Base-by-base conservation (phyloP, 2,797 vertebrate species). In the Megaceryle alcyon region DNA sequence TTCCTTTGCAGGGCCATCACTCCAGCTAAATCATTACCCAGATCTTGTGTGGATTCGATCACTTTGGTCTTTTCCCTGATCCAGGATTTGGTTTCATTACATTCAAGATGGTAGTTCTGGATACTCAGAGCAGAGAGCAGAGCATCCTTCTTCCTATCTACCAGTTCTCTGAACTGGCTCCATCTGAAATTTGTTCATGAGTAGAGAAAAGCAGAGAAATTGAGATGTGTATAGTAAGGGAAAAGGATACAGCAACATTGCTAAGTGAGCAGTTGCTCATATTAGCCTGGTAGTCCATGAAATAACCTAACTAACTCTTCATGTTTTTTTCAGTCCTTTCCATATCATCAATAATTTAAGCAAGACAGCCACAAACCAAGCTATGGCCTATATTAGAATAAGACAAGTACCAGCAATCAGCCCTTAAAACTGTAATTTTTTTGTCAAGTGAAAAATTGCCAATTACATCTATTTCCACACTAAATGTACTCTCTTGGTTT, bases 61-160 rank as follows among this genome's bases (percentile, higher is more conserved):
- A 99, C 99, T 98, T 99, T 99, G 97, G 99, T 99, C 98, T 99
- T 99, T 97, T 99, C 99, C 46, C 99, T 99, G 97, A 99, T 99
- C 99, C 99, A 99, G 57, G 99, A 99, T 96, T 99, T 99, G 96
- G 99, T 99, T 98, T 99, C 99, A 10, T 99, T 99, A 90, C 99
- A 99, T 95, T 99, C 99, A 13, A 99, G 98, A 95, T 99, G 99
- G 97, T 99, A 99, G 98, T 99, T 99, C 98, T 99, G 99, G 87
- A 99, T 99, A 46, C 99, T 99, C 92, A 99, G 97, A 46, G 99
- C 99, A 0, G 99, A 99, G 94, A 98, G 98, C 37, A 99, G 98
- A 15, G 98, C 98, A 73, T 99, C 99, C 96, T 99, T 99, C 98
- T 99, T 99, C 97, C 98, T 98, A 91, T 99, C 99, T 70, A 99